Conservation (phyloP, 2,888 invertebrate species). For the Serripes groenlandicus region DNA sequence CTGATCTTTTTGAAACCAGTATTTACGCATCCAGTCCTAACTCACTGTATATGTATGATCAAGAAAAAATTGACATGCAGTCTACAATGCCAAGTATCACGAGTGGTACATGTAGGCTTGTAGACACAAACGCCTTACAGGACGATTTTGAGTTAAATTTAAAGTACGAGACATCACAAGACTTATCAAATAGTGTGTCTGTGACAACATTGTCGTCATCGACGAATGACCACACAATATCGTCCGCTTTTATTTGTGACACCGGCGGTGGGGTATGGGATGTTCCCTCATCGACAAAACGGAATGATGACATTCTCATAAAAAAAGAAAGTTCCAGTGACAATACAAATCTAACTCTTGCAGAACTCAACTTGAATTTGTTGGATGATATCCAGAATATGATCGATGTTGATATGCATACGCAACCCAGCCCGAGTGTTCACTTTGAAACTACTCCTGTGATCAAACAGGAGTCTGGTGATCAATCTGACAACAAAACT, state of each 20-base stretch:
- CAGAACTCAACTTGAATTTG: conserved; percentile 68
- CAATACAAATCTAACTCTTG: conserved; percentile 72
- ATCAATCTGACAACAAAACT: background rate
- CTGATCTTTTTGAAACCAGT: conserved; percentile 66
- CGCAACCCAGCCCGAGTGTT: background rate
- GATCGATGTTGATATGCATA: conserved; percentile 53
- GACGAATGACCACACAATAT: background rate
- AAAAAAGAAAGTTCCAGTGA: conserved; percentile 34
- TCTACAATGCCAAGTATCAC: conserved; percentile 66
- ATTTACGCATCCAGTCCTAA: conserved; percentile 80
- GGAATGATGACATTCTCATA: conserved; percentile 40
- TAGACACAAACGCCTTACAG: conserved; percentile 34
- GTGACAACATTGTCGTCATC: background rate
- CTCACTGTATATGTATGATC: conserved; percentile 82
- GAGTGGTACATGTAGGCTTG: conserved; percentile 33
- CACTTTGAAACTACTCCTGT: background rate
- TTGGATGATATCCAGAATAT: conserved; percentile 60
- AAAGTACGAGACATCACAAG: conserved; percentile 72
- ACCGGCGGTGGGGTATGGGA: conserved; percentile 22
- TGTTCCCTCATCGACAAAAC: conserved; percentile 5
- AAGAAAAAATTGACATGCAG: conserved; percentile 79
- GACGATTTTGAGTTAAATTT: conserved; percentile 76
- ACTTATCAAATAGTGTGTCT: conserved; percentile 50
- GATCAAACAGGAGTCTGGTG: conserved; percentile 25
- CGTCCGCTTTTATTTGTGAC: conserved; percentile 24